phyloP scores from a whole-genome alignment of 1,140 invertebrate genomes.

The Oncopeltus fasciatus region DNA sequence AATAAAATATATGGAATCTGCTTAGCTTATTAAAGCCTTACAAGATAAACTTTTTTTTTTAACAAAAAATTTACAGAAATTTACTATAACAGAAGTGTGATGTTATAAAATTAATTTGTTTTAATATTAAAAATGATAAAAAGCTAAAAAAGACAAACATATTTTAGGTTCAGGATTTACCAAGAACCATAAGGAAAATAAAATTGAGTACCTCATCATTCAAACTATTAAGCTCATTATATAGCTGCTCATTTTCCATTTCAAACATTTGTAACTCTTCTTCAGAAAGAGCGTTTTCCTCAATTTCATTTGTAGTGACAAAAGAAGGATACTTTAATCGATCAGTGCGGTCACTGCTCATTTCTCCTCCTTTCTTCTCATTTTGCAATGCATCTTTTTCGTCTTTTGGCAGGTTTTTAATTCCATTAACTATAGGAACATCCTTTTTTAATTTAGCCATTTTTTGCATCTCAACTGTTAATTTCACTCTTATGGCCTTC shows the following conservation, averaged over 20 bases:
- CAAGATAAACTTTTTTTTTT: no score
- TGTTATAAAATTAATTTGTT: no score
- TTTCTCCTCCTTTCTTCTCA: not conserved
- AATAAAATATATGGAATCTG: no score
- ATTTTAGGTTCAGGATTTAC: no score
- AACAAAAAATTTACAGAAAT: no score
- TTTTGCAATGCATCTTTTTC: constrained; percentile 3
- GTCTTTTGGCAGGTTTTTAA: not conserved
- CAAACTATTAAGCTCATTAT: constrained; percentile 69
- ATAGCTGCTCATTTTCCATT: constrained; percentile 65
- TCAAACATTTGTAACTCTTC: constrained; percentile 87
- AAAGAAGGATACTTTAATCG: constrained; percentile 15
- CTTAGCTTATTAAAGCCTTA: no score
- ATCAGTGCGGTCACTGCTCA: not conserved
- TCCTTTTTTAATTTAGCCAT: constrained; percentile 51
- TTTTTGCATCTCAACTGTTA: constrained; percentile 65
- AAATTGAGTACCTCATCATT: constrained; percentile 34
- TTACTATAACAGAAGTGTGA: no score
- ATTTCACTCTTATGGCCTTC: constrained; percentile 69
- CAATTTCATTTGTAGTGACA: constrained; percentile 19
- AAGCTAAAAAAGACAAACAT: no score
- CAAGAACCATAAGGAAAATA: no score
- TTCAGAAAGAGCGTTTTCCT: constrained; percentile 51
- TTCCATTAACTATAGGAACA: constrained; percentile 18
- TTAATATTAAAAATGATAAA: no score